phyloP scores from a whole-genome alignment of 2,113 vertebrate species.

The Pipa parva region DNA sequence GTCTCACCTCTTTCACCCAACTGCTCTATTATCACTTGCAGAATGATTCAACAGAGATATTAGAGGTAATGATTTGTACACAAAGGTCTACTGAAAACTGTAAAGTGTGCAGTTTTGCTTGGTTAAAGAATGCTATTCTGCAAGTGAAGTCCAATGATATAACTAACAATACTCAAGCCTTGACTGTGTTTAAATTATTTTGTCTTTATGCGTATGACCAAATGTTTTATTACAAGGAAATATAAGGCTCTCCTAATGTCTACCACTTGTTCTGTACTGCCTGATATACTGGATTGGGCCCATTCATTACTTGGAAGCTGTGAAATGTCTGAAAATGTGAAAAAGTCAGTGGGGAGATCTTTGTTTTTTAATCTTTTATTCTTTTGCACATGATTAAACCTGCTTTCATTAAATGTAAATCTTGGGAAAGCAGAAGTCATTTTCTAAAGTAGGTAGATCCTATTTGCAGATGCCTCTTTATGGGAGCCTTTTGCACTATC shows the following conservation, averaged over 20 bases:
- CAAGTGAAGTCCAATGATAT: constrained; percentile 57
- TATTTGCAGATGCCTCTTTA: no score
- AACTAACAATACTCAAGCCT: constrained; percentile 57
- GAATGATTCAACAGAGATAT: constrained; percentile 56
- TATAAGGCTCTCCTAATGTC: neutral
- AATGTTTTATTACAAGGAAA: constrained; percentile 50
- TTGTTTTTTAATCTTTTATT: neutral
- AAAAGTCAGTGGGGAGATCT: neutral
- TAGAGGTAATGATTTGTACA: constrained; percentile 53
- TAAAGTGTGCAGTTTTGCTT: constrained; percentile 50
- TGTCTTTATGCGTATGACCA: constrained; percentile 53
- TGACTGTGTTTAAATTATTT: constrained; percentile 51
- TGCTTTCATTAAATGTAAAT: neutral
- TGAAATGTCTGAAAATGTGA: neutral
- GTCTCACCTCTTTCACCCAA: constrained; percentile 48
- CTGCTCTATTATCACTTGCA: constrained; percentile 54
- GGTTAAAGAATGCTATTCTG: constrained; percentile 54
- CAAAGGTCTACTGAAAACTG: constrained; percentile 57
- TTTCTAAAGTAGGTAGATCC: neutral
- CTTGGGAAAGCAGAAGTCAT: no score
- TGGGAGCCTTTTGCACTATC: neutral
- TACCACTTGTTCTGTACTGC: no score
- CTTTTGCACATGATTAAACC: neutral
- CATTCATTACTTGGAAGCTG: neutral
- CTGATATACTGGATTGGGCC: neutral